These are phyloP conservation scores for Sceloporus tristichus DNA, from an alignment of 2,113 vertebrate species.

Conservation along the genomic window DNA sequence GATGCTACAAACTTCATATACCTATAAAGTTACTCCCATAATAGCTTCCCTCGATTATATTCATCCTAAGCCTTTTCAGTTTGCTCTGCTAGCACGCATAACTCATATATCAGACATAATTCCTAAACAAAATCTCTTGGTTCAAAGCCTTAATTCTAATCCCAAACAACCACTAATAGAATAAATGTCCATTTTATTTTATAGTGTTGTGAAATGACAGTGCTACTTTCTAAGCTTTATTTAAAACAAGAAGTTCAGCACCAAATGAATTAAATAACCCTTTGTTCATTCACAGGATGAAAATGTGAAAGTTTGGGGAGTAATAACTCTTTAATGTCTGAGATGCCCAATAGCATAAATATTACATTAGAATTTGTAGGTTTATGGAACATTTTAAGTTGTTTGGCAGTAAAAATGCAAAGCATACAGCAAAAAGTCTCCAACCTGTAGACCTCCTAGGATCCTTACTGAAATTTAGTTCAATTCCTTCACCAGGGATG, in stretches of 20 bases:
- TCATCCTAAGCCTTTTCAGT: not conserved
- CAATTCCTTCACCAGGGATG: not conserved
- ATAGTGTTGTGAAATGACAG: not conserved
- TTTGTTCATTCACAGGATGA: not conserved
- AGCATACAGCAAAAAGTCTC: too few relatives aligned
- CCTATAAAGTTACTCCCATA: not conserved
- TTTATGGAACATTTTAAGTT: not conserved
- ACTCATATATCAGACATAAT: not conserved
- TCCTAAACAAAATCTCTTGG: not conserved
- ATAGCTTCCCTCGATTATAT: not conserved
- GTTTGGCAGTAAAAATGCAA: not conserved
- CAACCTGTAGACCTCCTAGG: not conserved
- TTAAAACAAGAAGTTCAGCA: not conserved
- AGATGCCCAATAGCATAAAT: not conserved
- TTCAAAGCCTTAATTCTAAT: not conserved
- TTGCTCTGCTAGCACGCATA: not conserved
- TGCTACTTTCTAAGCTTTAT: not conserved
- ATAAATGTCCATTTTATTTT: not conserved
- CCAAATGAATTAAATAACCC: not conserved
- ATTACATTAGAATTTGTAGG: not conserved
- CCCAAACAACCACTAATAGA: not conserved
- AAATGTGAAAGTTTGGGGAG: too few relatives aligned
- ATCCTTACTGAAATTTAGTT: not conserved
- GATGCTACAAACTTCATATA: not conserved
- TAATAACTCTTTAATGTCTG: not conserved